Base-by-base conservation (phyloP, 2,888 invertebrate species). In the Ptychoptera contaminata region DNA sequence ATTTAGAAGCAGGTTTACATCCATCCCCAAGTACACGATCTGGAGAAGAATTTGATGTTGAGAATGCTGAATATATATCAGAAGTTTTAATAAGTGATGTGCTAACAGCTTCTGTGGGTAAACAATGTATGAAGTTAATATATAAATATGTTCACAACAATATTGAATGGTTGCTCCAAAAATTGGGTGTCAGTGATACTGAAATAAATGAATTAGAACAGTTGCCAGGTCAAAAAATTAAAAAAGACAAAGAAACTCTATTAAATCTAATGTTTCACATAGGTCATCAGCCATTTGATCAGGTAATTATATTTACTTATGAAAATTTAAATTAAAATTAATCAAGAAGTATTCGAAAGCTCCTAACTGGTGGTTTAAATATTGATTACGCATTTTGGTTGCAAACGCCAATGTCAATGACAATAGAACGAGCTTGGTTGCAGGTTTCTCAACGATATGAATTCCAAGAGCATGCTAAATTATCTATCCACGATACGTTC, bases 191-290 rank as follows among this genome's bases (percentile, higher is more conserved):
- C 1, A 64, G 61, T 51, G 56, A 65, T 47, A 51, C 57, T 52
- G 55, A 62, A 31, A 53, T 56, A 2, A 61, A 52, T 50, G 57
- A 59, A 6, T 56, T 56, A 46, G 60, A 61, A 42, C 63, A 50
- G 48, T 68, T 55, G 52, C 58, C 63, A 36, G 65, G 65, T 0
- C 65, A 66, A 51, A 62, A 59, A 42, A 59, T 64, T 3, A 54
- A 54, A 39, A 60, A 62, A 49, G 53, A 55, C 11, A 56, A 60
- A 36, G 67, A 72, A 0, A 73, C 77, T 0, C 63, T 86, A 10
- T 62, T 84, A 0, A 77, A 81, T 56, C 74, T 76, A 8, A 85
- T 86, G 84, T 87, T 86, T 56, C 82, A 82, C 55, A 83, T 86
- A 46, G 84, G 82, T 10, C 69, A 76, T 48, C 67, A 70, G 14